These are phyloP conservation scores for Sebastes aleutianus DNA, from an alignment of 2,797 vertebrate genomes.

Conservation along the genomic window DNA sequence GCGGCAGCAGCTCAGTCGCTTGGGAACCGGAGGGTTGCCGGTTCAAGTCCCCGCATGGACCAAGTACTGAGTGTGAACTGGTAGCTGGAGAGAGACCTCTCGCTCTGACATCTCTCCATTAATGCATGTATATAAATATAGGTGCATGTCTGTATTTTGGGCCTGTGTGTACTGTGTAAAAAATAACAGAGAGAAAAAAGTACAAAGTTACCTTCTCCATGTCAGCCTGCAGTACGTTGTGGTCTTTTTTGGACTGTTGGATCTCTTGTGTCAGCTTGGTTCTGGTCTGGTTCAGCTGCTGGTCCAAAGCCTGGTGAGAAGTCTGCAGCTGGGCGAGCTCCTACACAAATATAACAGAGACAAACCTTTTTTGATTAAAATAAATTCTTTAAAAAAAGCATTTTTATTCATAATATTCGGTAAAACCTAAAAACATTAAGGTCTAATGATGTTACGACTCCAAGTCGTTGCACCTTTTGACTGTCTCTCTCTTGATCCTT, in stretches of 20 bases:
- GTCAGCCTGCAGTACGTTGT: conserved; percentile 82
- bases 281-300: conserved; percentile 84
- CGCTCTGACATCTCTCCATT: too few species aligned
- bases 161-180: too few species aligned
- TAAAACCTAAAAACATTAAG: neutral
- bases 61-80: too few species aligned
- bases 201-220: conserved; percentile 92
- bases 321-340: conserved; percentile 86
- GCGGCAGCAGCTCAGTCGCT: too few species aligned
- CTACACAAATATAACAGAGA: conserved; percentile 63
- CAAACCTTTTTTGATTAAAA: neutral
- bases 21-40: too few species aligned
- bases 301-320: conserved; percentile 84
- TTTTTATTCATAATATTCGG: neutral
- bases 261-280: conserved; percentile 87
- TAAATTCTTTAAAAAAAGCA: too few species aligned
- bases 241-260: conserved; percentile 87
- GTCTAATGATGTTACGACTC: neutral
- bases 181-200: too few species aligned
- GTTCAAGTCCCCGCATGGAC: too few species aligned
- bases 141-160: too few species aligned
- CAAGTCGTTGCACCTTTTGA: conserved; percentile 83
- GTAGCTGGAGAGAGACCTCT: too few species aligned
- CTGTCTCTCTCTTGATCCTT: conserved; percentile 89
- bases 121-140: too few species aligned